Evolutionary conservation across 35 echinoderm and acorn worm genomes (phyloP).

Genomic region (Amphiura filiformis): DNA sequence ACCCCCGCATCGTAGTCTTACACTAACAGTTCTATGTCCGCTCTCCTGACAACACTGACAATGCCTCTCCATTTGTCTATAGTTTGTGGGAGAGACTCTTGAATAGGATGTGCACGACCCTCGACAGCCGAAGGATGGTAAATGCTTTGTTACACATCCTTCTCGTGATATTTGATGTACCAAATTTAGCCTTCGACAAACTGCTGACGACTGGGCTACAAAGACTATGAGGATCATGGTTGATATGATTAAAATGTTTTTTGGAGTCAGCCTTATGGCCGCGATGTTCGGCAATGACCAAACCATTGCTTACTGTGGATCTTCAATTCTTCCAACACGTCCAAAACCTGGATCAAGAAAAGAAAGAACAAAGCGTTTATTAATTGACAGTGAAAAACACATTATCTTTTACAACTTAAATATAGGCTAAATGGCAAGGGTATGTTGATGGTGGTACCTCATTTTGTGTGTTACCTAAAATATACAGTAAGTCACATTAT

Average conservation of each 20-base stretch:
- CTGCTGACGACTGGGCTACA: neutral
- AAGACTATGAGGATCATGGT: neutral
- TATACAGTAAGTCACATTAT: too few relatives aligned
- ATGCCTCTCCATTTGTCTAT: neutral
- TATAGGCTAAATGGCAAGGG: too few relatives aligned
- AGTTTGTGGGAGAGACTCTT: neutral
- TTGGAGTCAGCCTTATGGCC: neutral
- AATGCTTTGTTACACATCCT: neutral
- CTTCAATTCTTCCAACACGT: too few relatives aligned
- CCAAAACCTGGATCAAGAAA: too few relatives aligned
- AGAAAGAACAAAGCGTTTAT: too few relatives aligned
- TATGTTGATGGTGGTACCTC: too few relatives aligned
- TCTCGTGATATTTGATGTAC: neutral
- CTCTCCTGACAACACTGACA: neutral
- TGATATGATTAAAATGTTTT: neutral
- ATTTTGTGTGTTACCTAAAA: too few relatives aligned
- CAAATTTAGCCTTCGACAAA: neutral
- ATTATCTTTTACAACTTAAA: too few relatives aligned
- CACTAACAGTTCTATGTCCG: neutral
- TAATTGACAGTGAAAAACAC: too few relatives aligned
- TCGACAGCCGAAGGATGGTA: neutral
- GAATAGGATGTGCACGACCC: neutral
- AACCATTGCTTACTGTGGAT: neutral
- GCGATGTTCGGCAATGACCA: neutral
- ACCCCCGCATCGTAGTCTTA: neutral